phyloP scores from a whole-genome alignment of 2,113 vertebrate genomes.

The Montifringilla adamsi region DNA sequence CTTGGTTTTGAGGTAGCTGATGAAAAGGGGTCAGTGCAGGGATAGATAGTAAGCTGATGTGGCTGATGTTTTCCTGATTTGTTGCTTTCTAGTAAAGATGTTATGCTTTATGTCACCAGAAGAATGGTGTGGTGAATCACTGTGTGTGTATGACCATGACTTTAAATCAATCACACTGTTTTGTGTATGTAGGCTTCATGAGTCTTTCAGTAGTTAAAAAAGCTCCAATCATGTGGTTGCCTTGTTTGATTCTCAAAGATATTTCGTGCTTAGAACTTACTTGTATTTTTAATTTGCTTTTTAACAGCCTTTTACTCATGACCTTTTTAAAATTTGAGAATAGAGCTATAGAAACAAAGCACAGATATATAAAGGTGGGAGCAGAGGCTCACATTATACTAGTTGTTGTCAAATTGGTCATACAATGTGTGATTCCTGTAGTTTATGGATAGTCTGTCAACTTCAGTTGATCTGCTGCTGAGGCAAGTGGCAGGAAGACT shows the following conservation, averaged over 20 bases:
- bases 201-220: neutral
- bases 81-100: slow-evolving; percentile 18
- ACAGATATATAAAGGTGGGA: neutral
- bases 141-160: neutral
- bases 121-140: neutral
- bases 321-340: neutral
- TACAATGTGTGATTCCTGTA: neutral
- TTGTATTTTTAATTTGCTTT: neutral
- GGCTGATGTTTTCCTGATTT: neutral
- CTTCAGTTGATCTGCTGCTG: neutral
- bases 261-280: neutral
- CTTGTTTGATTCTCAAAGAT: neutral
- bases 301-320: neutral
- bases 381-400: neutral
- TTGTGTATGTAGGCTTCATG: neutral
- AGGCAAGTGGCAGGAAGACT: neutral
- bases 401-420: neutral
- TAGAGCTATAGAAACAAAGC: neutral
- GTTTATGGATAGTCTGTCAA: neutral
- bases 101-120: neutral
- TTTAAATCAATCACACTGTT: neutral
- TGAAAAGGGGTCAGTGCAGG: slow-evolving; percentile 8
- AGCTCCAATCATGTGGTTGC: neutral
- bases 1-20: neutral
- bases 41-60: neutral